Evolutionary conservation across 2,888 invertebrate species (phyloP).

Genomic region (Crematogaster levior): DNA sequence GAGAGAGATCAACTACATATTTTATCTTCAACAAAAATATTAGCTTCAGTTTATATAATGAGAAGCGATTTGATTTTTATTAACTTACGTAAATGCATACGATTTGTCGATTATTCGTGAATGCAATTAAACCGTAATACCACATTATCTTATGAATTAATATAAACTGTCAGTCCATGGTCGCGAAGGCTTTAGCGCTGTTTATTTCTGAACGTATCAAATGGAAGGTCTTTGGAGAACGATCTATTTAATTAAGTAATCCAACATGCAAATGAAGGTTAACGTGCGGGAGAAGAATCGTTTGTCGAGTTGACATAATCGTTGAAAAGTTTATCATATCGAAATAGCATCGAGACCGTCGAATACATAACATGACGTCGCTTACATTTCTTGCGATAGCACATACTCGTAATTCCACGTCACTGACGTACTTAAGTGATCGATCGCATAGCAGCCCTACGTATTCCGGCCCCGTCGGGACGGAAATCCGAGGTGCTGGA

Average conservation of each 20-base stretch:
- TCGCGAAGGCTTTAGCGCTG: background rate
- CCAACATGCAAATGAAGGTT: conserved; percentile 16
- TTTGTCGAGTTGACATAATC: background rate
- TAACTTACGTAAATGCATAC: background rate
- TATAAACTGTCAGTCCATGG: background rate
- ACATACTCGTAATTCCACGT: conserved; percentile 59
- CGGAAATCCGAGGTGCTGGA: conserved; percentile 68
- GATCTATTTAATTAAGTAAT: conserved; percentile 20
- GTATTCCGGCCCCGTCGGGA: conserved; percentile 33
- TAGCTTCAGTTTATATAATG: background rate
- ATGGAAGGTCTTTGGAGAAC: background rate
- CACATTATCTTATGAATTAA: conserved; percentile 29
- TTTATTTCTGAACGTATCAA: conserved; percentile 24
- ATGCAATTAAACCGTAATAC: conserved; percentile 14
- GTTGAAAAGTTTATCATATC: conserved; percentile 28
- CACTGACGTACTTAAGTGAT: conserved; percentile 46
- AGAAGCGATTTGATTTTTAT: background rate
- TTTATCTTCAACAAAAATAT: background rate
- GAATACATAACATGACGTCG: background rate
- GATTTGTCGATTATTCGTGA: background rate
- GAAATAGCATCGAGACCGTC: conserved; percentile 12
- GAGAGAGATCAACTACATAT: background rate
- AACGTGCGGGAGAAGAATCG: background rate
- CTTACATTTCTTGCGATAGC: conserved; percentile 32
- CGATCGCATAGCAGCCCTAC: conserved; percentile 70